Conservation (phyloP, 1,140 invertebrate species). For the Vanessa atalanta region DNA sequence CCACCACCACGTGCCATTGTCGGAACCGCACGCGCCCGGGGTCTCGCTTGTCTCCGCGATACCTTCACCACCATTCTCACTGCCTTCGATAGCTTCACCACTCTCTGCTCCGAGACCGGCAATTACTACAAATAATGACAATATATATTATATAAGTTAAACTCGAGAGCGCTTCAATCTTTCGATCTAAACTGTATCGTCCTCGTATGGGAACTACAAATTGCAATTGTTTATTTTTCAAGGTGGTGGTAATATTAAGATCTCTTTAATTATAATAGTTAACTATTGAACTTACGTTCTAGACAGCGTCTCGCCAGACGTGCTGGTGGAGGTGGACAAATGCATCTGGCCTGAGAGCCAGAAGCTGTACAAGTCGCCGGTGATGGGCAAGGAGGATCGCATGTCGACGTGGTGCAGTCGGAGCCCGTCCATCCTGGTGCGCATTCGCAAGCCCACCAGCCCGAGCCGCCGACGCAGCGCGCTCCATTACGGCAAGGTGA, state of each 20-base stretch:
- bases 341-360: conserved; percentile 51
- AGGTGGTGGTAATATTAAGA: background rate
- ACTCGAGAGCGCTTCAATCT: no score
- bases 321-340: conserved; percentile 56
- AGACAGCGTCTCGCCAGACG: conserved; percentile 58
- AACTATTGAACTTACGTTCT: conserved; percentile 49
- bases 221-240: background rate
- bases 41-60: conserved; percentile 55
- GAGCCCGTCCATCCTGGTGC: conserved; percentile 88
- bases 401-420: conserved; percentile 89
- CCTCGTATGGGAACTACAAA: no score
- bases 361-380: conserved; percentile 51
- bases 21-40: conserved; percentile 51
- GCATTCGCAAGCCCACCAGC: conserved; percentile 89
- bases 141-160: background rate
- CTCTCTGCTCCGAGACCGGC: conserved; percentile 85
- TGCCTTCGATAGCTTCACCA: conserved; percentile 87
- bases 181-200: background rate
- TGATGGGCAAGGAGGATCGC: conserved; percentile 83
- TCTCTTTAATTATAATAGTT: background rate
- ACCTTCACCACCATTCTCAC: conserved; percentile 88
- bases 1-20: conserved; percentile 85
- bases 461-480: conserved; percentile 88
- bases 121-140: conserved; percentile 45
- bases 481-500: conserved; percentile 87